These are phyloP conservation scores for Phyllopteryx taeniolatus DNA, from an alignment of 2,113 vertebrate genomes.

Conservation along the genomic window DNA sequence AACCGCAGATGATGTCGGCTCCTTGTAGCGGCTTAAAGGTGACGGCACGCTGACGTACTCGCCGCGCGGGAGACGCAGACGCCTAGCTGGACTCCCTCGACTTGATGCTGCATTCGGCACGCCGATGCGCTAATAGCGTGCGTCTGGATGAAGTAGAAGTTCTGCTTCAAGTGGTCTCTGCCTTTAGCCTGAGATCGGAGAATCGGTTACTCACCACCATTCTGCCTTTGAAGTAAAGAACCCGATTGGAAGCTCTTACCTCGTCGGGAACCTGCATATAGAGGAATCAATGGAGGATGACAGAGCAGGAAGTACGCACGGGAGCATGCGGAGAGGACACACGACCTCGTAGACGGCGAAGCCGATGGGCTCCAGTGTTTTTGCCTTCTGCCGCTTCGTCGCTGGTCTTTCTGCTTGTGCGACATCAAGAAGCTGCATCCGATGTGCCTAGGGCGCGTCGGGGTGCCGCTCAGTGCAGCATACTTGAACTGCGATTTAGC, in stretches of 20 bases:
- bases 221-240: background rate
- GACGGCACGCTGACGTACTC: constrained; percentile 94
- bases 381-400: constrained; percentile 78
- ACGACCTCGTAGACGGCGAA: constrained; percentile 90
- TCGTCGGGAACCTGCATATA: constrained; percentile 22
- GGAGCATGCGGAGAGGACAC: background rate
- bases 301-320: background rate
- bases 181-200: constrained; percentile 73
- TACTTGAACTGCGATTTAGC: constrained; percentile 94
- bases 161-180: constrained; percentile 83
- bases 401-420: constrained; percentile 95
- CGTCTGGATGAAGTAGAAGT: constrained; percentile 89
- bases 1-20: constrained; percentile 88
- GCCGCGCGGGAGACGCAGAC: constrained; percentile 79
- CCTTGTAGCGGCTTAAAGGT: constrained; percentile 89
- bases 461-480: constrained; percentile 80
- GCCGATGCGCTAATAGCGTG: constrained; percentile 83
- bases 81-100: constrained; percentile 89
- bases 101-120: constrained; percentile 92
- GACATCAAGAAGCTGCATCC: constrained; percentile 87
- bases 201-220: background rate
- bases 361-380: constrained; percentile 96
- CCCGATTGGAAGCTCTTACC: constrained; percentile 24
- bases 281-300: background rate
- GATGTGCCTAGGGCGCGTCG: constrained; percentile 62